Conservation (phyloP, 2,888 invertebrate species). For the Drosophila seclusa region DNA sequence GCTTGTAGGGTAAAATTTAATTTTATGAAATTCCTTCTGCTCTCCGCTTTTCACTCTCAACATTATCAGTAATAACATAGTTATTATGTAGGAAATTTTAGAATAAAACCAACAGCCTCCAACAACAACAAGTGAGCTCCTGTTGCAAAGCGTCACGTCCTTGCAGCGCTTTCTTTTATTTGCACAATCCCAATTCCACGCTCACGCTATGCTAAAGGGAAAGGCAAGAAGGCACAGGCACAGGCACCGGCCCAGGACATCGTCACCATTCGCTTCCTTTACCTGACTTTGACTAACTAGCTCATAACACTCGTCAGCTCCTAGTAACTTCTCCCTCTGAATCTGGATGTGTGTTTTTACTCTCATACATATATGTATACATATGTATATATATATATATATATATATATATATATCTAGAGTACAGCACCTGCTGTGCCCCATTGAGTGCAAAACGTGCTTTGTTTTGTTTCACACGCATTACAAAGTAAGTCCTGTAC, state of each 20-base stretch:
- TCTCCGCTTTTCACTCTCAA: constrained; percentile 9
- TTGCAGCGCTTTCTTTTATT: constrained; percentile 50
- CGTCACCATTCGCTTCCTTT: constrained; percentile 17
- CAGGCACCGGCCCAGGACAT: not conserved
- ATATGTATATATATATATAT: not conserved
- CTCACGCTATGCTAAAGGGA: not conserved
- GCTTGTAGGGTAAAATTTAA: constrained; percentile 46
- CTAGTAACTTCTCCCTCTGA: constrained; percentile 16
- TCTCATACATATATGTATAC: not conserved
- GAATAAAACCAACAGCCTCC: constrained; percentile 9
- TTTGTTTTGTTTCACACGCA: constrained; percentile 66
- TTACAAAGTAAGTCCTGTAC: constrained; percentile 60
- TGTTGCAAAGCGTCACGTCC: constrained; percentile 54
- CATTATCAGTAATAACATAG: constrained; percentile 19
- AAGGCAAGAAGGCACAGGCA: not conserved
- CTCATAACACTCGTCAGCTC: constrained; percentile 55
- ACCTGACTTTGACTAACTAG: constrained; percentile 67
- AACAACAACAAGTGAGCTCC: constrained; percentile 9
- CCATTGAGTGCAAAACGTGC: constrained; percentile 69
- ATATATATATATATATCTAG: constrained; percentile 4
- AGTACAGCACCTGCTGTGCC: constrained; percentile 61
- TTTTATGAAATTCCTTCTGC: constrained; percentile 53
- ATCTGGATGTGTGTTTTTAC: not conserved
- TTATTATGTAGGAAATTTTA: constrained; percentile 13
- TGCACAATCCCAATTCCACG: constrained; percentile 17